Evolutionary conservation across 2,888 invertebrate species (phyloP).

Genomic region (Cataglyphis albicans): DNA sequence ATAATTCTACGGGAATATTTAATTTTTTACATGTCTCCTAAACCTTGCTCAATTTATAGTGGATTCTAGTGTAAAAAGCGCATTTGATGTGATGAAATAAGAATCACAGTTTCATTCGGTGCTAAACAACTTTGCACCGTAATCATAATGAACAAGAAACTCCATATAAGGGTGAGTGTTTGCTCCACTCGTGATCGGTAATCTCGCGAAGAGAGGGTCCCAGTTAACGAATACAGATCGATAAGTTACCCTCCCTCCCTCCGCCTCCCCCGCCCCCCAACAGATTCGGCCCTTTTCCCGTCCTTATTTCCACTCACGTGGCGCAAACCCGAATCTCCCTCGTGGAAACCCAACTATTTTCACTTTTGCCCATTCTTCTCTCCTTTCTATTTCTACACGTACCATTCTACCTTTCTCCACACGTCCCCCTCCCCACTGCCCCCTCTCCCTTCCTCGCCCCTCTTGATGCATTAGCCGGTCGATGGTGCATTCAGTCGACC

Average conservation of each 20-base stretch:
- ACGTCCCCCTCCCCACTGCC: background rate
- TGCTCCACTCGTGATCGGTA: slow-evolving; percentile 35
- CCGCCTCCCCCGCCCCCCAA: slow-evolving; percentile 28
- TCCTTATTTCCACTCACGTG: slow-evolving; percentile 33
- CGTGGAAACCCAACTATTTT: slow-evolving; percentile 47
- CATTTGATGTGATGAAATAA: background rate
- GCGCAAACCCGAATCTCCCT: slow-evolving; percentile 17
- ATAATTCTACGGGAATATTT: background rate
- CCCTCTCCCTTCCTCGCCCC: background rate
- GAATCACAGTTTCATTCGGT: slow-evolving; percentile 7
- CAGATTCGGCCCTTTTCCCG: slow-evolving; percentile 28
- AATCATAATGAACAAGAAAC: background rate
- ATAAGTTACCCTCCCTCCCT: slow-evolving; percentile 56
- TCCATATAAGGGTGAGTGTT: background rate
- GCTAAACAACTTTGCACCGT: slow-evolving; percentile 10
- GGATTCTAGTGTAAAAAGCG: background rate
- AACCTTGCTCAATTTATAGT: background rate
- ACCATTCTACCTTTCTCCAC: slow-evolving; percentile 10
- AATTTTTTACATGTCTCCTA: background rate
- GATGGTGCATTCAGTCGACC: slow-evolving; percentile 31
- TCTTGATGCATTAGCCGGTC: slow-evolving; percentile 36
- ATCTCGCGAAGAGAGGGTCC: slow-evolving; percentile 38
- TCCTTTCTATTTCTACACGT: slow-evolving; percentile 28
- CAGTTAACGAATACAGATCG: slow-evolving; percentile 62
- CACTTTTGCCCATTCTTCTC: slow-evolving; percentile 40